Percentiles rank a stretch among this genome's conserved stretches.
Conservation (phyloP, 2,797 vertebrate species). For the Saguinus oedipus region DNA sequence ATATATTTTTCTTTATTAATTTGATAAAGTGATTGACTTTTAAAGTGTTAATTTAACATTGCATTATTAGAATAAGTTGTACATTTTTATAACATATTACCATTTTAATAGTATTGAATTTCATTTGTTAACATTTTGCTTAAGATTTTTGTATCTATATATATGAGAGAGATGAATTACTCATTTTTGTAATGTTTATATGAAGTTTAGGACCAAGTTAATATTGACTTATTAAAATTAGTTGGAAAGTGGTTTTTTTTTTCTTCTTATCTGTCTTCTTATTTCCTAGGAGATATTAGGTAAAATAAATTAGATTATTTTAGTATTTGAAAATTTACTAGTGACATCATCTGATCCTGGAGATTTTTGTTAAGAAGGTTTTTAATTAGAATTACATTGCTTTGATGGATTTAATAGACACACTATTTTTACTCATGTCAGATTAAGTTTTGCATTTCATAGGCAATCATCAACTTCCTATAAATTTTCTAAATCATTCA, state of each 20-base stretch:
- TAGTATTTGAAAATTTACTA: neutral
- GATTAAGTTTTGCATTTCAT: neutral
- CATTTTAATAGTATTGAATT: neutral
- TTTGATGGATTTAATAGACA: neutral
- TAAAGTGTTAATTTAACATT: neutral
- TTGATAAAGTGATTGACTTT: neutral
- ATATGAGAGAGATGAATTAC: neutral
- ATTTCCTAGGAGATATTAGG: neutral
- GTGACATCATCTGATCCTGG: neutral
- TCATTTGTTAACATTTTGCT: neutral
- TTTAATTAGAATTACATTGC: neutral
- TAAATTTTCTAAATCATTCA: neutral
- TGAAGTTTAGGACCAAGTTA: neutral
- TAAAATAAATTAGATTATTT: neutral
- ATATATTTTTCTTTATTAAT: neutral
- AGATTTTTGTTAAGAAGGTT: neutral
- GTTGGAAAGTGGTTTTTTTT: neutral
- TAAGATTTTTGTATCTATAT: neutral
- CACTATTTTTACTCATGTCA: neutral
- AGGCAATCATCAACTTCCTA: neutral
- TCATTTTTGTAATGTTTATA: neutral
- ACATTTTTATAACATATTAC: neutral
- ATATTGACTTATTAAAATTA: neutral
- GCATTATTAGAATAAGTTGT: neutral
- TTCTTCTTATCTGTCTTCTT: neutral